phyloP scores from a whole-genome alignment of 2,113 vertebrate species.

The Mugil cephalus region DNA sequence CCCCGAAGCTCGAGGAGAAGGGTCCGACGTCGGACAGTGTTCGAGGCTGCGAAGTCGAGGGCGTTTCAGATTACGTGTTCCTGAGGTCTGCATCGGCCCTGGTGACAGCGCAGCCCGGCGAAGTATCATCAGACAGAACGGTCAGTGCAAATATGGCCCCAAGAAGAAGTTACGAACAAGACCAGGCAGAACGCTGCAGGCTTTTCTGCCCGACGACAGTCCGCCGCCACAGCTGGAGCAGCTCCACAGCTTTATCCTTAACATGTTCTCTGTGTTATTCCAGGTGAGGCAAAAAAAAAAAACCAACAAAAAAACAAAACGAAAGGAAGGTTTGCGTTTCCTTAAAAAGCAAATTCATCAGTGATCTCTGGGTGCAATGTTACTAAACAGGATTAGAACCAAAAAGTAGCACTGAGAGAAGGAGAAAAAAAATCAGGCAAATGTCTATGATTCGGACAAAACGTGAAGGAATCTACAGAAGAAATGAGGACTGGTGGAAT shows the following conservation, averaged over 20 bases:
- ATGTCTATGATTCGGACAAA: conserved; percentile 17
- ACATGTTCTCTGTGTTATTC: conserved; percentile 13
- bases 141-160: conserved; percentile 80
- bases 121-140: conserved; percentile 54
- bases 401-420: conserved; percentile 10
- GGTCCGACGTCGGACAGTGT: conserved; percentile 46
- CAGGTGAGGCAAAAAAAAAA: conserved; percentile 20
- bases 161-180: conserved; percentile 49
- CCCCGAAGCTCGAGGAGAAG: conserved; percentile 6
- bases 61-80: conserved; percentile 72
- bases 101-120: conserved; percentile 66
- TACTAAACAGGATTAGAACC: conserved; percentile 30
- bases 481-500: conserved; percentile 46
- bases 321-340: conserved; percentile 8
- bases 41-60: conserved; percentile 63
- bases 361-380: conserved; percentile 19
- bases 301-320: conserved; percentile 14
- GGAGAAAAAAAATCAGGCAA: not conserved
- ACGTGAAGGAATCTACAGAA: conserved; percentile 52
- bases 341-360: conserved; percentile 27
- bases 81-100: conserved; percentile 76
- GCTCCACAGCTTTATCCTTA: conserved; percentile 17
- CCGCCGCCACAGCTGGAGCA: conserved; percentile 46
- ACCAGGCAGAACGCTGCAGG: conserved; percentile 24
- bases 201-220: conserved; percentile 27